These are phyloP conservation scores for Caenorhabditis sp. DNA, from an alignment of 2,888 invertebrate genomes.

Conservation along the genomic window DNA sequence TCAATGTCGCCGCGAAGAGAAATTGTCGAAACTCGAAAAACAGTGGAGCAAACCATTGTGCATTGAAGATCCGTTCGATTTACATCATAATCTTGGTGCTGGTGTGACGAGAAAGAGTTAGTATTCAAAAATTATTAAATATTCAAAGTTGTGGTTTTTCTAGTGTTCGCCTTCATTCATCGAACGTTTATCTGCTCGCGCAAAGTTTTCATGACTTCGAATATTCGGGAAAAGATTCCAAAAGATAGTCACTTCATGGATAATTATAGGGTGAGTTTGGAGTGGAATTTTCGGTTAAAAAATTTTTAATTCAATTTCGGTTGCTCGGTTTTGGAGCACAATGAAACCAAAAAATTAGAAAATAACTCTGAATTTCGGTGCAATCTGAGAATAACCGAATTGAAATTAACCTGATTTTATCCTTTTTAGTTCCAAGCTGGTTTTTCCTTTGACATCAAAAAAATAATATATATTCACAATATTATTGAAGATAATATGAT, in stretches of 20 bases:
- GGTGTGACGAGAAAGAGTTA: conserved; percentile 71
- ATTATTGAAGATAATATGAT: too few species aligned
- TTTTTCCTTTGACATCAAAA: too few species aligned
- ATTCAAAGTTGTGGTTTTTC: conserved; percentile 9
- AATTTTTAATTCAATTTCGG: too few species aligned
- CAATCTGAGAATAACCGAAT: too few species aligned
- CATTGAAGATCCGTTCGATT: conserved; percentile 78
- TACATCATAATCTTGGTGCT: conserved; percentile 76
- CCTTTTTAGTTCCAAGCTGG: too few species aligned
- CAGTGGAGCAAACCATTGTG: conserved; percentile 74
- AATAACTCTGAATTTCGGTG: too few species aligned
- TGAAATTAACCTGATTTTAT: too few species aligned
- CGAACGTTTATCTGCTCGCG: conserved; percentile 33
- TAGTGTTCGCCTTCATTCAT: conserved; percentile 53
- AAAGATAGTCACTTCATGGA: neutral
- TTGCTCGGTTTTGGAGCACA: too few species aligned
- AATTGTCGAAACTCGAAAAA: conserved; percentile 75
- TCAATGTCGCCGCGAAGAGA: conserved; percentile 47
- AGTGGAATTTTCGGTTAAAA: too few species aligned
- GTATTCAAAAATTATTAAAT: neutral
- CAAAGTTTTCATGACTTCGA: conserved; percentile 40
- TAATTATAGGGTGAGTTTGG: conserved; percentile 1
- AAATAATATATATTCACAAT: too few species aligned
- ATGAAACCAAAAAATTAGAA: too few species aligned
- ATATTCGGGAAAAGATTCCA: neutral